Evolutionary conservation across 2,888 invertebrate species (phyloP).

Genomic region (Lepidonotus clava): DNA sequence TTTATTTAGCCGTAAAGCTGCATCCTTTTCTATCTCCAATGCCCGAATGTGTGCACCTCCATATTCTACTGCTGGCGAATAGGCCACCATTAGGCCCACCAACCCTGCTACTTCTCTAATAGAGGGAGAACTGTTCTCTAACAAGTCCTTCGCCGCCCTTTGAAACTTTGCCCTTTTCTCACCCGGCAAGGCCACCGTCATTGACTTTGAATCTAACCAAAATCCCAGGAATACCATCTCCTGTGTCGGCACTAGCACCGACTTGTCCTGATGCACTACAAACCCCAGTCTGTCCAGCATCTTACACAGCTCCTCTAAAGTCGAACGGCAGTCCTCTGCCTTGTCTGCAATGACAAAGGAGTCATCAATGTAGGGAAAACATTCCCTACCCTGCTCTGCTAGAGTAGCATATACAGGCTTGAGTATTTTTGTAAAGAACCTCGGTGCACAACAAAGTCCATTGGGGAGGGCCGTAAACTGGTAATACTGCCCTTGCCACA

Average conservation of each 20-base stretch:
- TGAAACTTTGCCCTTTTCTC: neutral
- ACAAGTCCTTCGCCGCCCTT: neutral
- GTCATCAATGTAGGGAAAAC: slow-evolving; percentile 18
- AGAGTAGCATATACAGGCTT: neutral
- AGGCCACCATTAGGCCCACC: neutral
- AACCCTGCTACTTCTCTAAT: neutral
- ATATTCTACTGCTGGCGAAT: neutral
- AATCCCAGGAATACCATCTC: neutral
- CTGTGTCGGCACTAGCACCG: neutral
- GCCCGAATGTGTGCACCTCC: neutral
- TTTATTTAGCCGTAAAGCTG: neutral
- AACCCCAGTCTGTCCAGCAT: neutral
- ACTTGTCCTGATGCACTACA: neutral
- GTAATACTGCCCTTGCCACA: neutral
- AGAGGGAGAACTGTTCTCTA: too few species aligned
- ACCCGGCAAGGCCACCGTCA: neutral
- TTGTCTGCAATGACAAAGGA: neutral
- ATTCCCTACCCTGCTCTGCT: neutral
- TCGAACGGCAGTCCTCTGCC: neutral
- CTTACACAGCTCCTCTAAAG: neutral
- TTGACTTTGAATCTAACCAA: neutral
- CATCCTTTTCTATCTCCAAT: neutral
- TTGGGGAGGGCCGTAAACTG: neutral
- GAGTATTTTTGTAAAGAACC: slow-evolving; percentile 20
- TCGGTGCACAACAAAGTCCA: slow-evolving; percentile 20